Conservation (phyloP, 2,888 invertebrate genomes). For the Drosophila kambysellisi region DNA sequence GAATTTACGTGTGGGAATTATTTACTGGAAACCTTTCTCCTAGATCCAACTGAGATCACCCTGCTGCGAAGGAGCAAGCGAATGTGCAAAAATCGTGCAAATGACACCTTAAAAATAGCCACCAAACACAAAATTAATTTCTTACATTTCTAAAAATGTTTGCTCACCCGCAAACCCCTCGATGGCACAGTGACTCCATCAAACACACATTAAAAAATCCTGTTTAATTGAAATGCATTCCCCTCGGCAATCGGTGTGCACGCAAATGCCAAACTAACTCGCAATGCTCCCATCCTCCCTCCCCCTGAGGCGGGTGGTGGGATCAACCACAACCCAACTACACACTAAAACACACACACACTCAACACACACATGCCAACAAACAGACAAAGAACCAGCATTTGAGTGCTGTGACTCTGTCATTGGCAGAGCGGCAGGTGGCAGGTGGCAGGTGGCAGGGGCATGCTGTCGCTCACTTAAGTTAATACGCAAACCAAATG, state of each 20-base stretch:
- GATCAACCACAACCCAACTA: slow-evolving; percentile 29
- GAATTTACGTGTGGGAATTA: neutral
- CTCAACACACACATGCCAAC: slow-evolving; percentile 20
- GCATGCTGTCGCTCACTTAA: slow-evolving; percentile 73
- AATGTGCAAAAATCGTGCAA: slow-evolving; percentile 13
- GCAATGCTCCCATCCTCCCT: slow-evolving; percentile 11
- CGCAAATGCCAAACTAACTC: slow-evolving; percentile 64
- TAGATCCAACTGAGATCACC: neutral
- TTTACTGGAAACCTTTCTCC: neutral
- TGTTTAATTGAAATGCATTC: slow-evolving; percentile 76
- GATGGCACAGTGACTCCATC: slow-evolving; percentile 10
- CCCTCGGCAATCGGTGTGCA: slow-evolving; percentile 69
- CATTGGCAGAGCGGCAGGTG: neutral
- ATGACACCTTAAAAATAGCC: slow-evolving; percentile 27
- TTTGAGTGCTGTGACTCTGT: neutral
- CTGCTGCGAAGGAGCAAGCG: slow-evolving; percentile 8
- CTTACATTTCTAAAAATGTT: slow-evolving; percentile 52
- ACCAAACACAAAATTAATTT: slow-evolving; percentile 60
- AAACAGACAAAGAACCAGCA: slow-evolving; percentile 8
- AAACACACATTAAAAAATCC: slow-evolving; percentile 66
- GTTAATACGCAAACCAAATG: slow-evolving; percentile 81
- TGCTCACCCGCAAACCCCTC: neutral
- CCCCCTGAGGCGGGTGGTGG: slow-evolving; percentile 9
- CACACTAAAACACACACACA: slow-evolving; percentile 17
- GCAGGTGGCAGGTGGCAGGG: neutral